phyloP scores from a whole-genome alignment of 2,113 vertebrate genomes.

The Panthera leo region DNA sequence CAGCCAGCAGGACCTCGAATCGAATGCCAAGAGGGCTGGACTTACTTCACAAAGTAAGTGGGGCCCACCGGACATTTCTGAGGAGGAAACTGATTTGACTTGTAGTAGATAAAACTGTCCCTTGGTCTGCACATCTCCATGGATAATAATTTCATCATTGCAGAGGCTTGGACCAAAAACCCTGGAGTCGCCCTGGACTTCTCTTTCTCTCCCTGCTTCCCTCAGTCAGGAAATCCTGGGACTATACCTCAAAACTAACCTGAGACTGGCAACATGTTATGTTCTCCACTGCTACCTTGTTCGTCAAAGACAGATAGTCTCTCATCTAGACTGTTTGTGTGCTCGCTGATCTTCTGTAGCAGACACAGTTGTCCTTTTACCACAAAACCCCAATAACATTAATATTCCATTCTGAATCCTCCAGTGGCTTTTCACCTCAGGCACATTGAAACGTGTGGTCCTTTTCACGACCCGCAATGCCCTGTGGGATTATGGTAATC shows the following conservation, averaged over 20 bases:
- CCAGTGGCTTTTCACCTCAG: background rate
- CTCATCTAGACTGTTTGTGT: background rate
- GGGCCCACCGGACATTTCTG: background rate
- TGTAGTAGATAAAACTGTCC: background rate
- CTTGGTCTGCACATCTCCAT: background rate
- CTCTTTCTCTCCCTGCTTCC: background rate
- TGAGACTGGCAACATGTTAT: accelerated
- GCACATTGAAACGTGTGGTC: background rate
- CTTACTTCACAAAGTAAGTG: background rate
- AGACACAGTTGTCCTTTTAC: background rate
- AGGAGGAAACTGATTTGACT: background rate
- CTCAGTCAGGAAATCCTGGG: background rate
- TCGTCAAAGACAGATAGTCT: background rate
- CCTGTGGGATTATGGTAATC: background rate
- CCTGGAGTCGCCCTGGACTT: background rate
- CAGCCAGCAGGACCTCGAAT: background rate
- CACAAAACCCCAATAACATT: background rate
- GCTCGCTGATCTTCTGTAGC: background rate
- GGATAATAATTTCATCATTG: background rate
- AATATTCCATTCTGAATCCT: background rate
- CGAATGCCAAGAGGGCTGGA: background rate
- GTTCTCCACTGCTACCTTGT: background rate
- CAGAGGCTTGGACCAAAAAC: background rate
- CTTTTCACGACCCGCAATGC: background rate
- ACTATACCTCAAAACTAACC: background rate